These are phyloP conservation scores for Azemiops feae DNA, from an alignment of 2,113 vertebrate genomes.

Conservation along the genomic window DNA sequence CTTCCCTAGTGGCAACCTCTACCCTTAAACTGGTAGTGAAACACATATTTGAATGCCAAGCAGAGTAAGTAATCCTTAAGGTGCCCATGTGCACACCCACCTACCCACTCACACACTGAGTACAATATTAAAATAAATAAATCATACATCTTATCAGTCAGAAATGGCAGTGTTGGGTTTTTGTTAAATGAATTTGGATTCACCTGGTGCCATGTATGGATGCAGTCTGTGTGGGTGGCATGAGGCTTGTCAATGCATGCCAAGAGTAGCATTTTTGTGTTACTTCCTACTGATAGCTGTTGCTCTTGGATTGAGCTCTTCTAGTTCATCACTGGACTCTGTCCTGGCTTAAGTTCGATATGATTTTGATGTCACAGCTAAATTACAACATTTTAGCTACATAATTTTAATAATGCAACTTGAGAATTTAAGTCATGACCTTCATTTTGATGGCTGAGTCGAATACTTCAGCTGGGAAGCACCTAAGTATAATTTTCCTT, in stretches of 20 bases:
- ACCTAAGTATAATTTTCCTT: not conserved
- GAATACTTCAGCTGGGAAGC: not conserved
- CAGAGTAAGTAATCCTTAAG: not conserved
- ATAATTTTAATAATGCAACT: not conserved
- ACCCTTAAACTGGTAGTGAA: not conserved
- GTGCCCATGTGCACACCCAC: fast-evolving
- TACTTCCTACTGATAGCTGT: not conserved
- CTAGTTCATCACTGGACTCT: not conserved
- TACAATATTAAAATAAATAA: not conserved
- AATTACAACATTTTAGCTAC: not conserved
- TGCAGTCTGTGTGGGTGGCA: not conserved
- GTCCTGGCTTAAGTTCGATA: not conserved
- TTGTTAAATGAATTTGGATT: not conserved
- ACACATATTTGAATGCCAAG: not conserved
- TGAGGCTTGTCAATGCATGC: not conserved
- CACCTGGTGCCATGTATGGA: not conserved
- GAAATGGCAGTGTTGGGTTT: not conserved
- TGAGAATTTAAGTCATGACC: not conserved
- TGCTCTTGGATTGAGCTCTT: not conserved
- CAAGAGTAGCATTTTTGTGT: not conserved
- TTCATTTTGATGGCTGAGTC: not conserved
- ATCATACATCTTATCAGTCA: not conserved
- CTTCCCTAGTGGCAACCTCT: not conserved
- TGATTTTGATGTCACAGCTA: not conserved
- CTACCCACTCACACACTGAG: not conserved